Base-by-base conservation (phyloP, 1,140 invertebrate genomes). In the Gonioctena quinquepunctata region DNA sequence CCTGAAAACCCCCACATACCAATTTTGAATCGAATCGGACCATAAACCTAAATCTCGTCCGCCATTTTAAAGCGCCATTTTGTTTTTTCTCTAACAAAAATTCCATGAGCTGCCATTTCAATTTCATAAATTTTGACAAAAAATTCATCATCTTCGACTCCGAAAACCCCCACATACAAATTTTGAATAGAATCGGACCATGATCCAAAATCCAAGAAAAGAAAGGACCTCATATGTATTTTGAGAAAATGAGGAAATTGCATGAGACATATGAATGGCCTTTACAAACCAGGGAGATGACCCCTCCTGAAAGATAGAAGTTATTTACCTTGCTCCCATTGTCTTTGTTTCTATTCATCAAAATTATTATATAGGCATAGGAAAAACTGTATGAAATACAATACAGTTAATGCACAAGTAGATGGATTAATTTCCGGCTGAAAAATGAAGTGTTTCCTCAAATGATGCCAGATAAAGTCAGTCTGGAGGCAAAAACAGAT, bases 391-490 rank as follows among this genome's bases (percentile, higher is more conserved):
- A 13, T 27, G 3, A 11, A 8, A 19, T 4, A 42, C n/a, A n/a
- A 23, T 18, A 42, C 6, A 1, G 27, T 7, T 28, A 16, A 63
- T 63, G 25, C 33, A 16, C 60, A 63, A 49, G 26, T 28, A 56
- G 21, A 62, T 3, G 28, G 8, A 63, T 56, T 72, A 23, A 72
- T 49, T 22, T 7, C 6, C 57, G 18, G 50, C 69, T 77, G 28
- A 67, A 62, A 68, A 49, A 57, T 49, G 68, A 75, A 62, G 71
- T 76, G 21, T 76, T 76, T 70, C 59, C 70, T 19, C 22, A 56
- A 22, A 76, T 76, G 77, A 59, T 69, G 27, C 33, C 75, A 27
- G 77, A 78, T 68, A 71, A 72, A 63, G 62, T 75, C 33, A 73
- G 73, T 56, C 5, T 75, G 26, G 63, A 60, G 48, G 75, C 72